Conservation (phyloP, 2,113 vertebrate species). For the Gymnorhina tibicen region DNA sequence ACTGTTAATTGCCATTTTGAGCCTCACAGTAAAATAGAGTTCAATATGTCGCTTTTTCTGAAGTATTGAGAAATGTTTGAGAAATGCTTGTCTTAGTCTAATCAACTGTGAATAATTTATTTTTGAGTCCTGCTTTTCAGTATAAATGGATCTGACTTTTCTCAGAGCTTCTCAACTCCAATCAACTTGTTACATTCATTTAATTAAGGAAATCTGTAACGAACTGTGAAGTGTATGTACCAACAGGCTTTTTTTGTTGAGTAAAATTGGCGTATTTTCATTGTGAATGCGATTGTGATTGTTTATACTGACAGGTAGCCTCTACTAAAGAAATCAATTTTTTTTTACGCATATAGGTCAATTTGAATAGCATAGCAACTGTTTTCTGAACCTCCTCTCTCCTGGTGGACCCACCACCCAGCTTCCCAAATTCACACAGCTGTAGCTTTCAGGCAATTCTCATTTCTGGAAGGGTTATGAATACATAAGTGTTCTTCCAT, state of each 20-base stretch:
- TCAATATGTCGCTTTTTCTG: conserved; percentile 75
- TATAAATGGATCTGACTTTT: conserved; percentile 71
- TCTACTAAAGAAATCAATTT: not conserved
- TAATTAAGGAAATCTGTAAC: conserved; percentile 65
- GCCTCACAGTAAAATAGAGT: conserved; percentile 76
- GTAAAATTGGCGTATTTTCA: not conserved
- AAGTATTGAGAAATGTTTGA: conserved; percentile 73
- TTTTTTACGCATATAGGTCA: not conserved
- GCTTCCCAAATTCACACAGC: not conserved
- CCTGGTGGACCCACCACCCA: not conserved
- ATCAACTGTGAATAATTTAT: conserved; percentile 82
- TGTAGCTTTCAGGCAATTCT: not conserved
- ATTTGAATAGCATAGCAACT: not conserved
- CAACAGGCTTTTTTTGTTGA: not conserved
- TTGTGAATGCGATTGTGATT: not conserved
- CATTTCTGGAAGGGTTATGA: not conserved
- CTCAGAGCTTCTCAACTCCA: conserved; percentile 63
- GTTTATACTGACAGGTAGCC: not conserved
- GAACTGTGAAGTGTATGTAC: conserved; percentile 1
- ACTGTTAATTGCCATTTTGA: conserved; percentile 79
- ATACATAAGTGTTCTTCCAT: not conserved
- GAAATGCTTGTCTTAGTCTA: conserved; percentile 78
- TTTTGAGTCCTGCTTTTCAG: conserved; percentile 73
- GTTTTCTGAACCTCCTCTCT: not conserved
- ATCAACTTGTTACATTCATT: conserved; percentile 69